phyloP scores from a whole-genome alignment of 2,888 invertebrate species.

The Falcaria lacertinaria region DNA sequence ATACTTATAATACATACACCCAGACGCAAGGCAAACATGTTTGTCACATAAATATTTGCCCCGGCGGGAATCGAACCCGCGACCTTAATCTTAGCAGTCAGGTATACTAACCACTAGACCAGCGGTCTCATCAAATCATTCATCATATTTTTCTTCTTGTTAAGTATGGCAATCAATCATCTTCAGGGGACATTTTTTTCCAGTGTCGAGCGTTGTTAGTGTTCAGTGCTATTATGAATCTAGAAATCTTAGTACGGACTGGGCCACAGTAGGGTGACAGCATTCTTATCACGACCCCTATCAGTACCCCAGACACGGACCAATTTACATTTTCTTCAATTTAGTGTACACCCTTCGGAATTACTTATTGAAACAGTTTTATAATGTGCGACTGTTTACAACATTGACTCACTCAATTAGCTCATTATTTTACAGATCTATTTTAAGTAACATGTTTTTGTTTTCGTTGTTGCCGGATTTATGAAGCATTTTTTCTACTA shows the following conservation, averaged over 20 bases:
- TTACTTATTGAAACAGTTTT: constrained; percentile 56
- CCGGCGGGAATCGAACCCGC: too few relatives aligned
- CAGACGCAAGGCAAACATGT: too few relatives aligned
- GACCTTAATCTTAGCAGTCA: too few relatives aligned
- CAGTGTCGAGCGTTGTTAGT: too few relatives aligned
- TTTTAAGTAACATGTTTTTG: not conserved
- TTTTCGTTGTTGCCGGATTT: not conserved
- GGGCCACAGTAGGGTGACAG: constrained; percentile 15
- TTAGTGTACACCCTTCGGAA: constrained; percentile 56
- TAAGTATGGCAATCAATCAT: too few relatives aligned
- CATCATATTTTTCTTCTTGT: too few relatives aligned
- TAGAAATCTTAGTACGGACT: constrained; percentile 11
- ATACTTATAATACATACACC: too few relatives aligned
- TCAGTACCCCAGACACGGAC: constrained; percentile 53
- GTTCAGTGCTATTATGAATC: not conserved
- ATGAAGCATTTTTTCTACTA: not conserved
- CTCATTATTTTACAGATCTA: not conserved
- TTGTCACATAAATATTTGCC: too few relatives aligned
- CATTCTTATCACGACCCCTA: constrained; percentile 52
- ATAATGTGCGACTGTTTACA: constrained; percentile 10
- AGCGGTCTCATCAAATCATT: too few relatives aligned
- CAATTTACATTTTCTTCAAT: constrained; percentile 75
- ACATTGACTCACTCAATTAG: not conserved
- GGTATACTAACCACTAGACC: too few relatives aligned
- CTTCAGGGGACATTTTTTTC: too few relatives aligned